Percentiles rank a stretch among this genome's conserved stretches.
Conservation (phyloP, 1,140 invertebrate genomes). For the Patella vulgata region DNA sequence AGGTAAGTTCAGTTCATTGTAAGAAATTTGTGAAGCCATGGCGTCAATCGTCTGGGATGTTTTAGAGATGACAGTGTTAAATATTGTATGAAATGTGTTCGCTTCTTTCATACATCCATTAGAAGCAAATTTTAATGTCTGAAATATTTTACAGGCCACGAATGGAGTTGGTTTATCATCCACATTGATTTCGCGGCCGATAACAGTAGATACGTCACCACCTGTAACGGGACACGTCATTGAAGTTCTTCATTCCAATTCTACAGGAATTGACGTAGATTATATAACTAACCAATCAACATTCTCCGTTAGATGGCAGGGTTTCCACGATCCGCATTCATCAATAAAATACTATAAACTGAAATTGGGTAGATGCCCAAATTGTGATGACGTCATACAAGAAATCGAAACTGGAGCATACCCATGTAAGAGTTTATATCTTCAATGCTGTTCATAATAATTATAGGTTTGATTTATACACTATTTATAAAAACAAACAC, state of each 20-base stretch:
- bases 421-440: slow-evolving; percentile 3
- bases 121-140: neutral
- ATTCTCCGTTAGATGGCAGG: slow-evolving; percentile 14
- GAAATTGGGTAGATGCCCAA: slow-evolving; percentile 31
- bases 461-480: neutral
- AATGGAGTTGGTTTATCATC: slow-evolving; percentile 38
- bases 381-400: slow-evolving; percentile 34
- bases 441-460: neutral
- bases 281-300: too few relatives aligned
- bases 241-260: slow-evolving; percentile 16
- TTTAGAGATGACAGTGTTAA: too few relatives aligned
- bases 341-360: too few relatives aligned
- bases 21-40: too few relatives aligned
- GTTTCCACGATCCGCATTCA: slow-evolving; percentile 21
- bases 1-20: too few relatives aligned
- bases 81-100: neutral
- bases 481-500: neutral
- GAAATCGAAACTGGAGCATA: slow-evolving; percentile 13
- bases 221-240: slow-evolving; percentile 36
- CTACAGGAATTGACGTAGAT: slow-evolving; percentile 13
- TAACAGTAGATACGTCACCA: slow-evolving; percentile 22
- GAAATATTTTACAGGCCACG: slow-evolving; percentile 26
- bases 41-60: too few relatives aligned
- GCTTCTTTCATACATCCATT: neutral
- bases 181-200: slow-evolving; percentile 24